phyloP scores from a whole-genome alignment of 1,140 invertebrate genomes.

The roundworm (Caenorhabditis elegans) region DNA sequence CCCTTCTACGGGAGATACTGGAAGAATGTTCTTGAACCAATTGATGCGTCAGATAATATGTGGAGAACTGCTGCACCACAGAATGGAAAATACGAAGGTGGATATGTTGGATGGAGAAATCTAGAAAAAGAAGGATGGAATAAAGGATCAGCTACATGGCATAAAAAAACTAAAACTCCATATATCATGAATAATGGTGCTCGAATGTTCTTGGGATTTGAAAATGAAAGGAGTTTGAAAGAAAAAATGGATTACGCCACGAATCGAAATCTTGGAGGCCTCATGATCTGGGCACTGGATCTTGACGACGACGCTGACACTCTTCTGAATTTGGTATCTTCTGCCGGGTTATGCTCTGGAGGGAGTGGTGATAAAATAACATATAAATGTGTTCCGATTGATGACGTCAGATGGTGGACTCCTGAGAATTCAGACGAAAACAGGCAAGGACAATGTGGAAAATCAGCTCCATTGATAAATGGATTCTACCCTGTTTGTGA shows the following conservation, averaged over 20 bases:
- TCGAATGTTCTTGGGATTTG: slow-evolving; percentile 50
- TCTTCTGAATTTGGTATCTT: slow-evolving; percentile 44
- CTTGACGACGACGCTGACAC: slow-evolving; percentile 76
- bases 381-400: neutral
- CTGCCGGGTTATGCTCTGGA: neutral
- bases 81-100: slow-evolving; percentile 52
- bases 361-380: neutral
- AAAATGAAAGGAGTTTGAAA: slow-evolving; percentile 46
- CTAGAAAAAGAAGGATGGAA: slow-evolving; percentile 36
- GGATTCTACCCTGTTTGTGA: slow-evolving; percentile 60
- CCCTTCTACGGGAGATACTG: slow-evolving; percentile 66
- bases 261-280: slow-evolving; percentile 78
- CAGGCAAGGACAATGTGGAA: slow-evolving; percentile 50
- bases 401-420: slow-evolving; percentile 32
- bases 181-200: slow-evolving; percentile 43
- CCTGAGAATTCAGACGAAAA: slow-evolving; percentile 31
- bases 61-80: slow-evolving; percentile 55
- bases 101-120: slow-evolving; percentile 53
- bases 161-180: slow-evolving; percentile 48
- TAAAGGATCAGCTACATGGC: slow-evolving; percentile 37
- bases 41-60: slow-evolving; percentile 57
- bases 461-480: slow-evolving; percentile 55
- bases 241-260: slow-evolving; percentile 71
- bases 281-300: slow-evolving; percentile 82
- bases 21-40: slow-evolving; percentile 59